Percentiles rank a stretch among this genome's conserved stretches.
phyloP scores from a whole-genome alignment of 2,113 vertebrate species.

The Heptranchias perlo region DNA sequence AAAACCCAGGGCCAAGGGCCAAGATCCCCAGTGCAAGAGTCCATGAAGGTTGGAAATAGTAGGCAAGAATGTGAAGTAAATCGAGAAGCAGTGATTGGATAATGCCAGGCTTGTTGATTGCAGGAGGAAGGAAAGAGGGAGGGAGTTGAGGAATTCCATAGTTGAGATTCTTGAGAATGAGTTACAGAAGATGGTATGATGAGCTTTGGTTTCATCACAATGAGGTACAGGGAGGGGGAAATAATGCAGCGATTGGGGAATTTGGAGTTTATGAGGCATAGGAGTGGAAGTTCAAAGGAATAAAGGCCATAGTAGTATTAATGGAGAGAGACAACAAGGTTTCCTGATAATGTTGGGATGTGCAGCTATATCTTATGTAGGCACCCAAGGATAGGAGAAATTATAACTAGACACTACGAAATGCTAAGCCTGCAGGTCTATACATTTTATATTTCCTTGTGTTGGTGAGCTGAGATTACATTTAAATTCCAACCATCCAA shows the following conservation, averaged over 20 bases:
- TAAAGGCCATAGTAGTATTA: background rate
- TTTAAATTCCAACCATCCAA: slow-evolving; percentile 27
- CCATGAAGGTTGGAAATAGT: background rate
- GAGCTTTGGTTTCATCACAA: background rate
- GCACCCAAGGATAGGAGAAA: background rate
- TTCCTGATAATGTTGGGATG: background rate
- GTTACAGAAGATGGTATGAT: background rate
- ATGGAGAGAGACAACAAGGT: background rate
- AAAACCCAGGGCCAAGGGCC: background rate
- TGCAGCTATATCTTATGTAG: slow-evolving; percentile 10
- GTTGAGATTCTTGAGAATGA: background rate
- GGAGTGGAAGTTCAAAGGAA: background rate
- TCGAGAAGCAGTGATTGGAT: background rate
- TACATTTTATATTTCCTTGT: slow-evolving; percentile 31
- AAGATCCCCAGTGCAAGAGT: background rate
- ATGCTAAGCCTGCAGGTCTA: background rate
- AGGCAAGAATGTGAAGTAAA: background rate
- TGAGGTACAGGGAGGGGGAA: background rate
- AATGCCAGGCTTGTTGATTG: background rate
- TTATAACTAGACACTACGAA: background rate
- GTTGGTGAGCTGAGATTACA: slow-evolving; percentile 30
- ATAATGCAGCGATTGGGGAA: background rate
- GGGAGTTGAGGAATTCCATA: background rate
- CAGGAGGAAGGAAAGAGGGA: background rate
- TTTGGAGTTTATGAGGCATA: background rate